phyloP scores from a whole-genome alignment of 1,140 invertebrate species.

The Sarcophaga peregrina region DNA sequence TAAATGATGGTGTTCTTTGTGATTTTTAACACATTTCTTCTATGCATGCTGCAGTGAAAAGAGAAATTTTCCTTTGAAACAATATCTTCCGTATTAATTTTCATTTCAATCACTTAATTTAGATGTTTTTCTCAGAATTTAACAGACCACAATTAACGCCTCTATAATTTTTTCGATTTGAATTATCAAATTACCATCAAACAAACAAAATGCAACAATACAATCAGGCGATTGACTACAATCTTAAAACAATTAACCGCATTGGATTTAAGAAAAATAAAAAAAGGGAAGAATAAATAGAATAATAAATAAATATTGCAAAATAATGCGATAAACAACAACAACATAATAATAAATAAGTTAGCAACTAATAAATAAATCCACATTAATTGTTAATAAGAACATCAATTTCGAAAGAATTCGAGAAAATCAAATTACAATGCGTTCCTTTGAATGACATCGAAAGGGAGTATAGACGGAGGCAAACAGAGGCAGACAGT shows the following conservation, averaged over 20 bases:
- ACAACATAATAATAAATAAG: conserved; percentile 8
- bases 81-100: too few relatives aligned
- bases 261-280: neutral
- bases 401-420: neutral
- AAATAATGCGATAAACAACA: neutral
- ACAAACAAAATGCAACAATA: too few relatives aligned
- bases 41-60: too few relatives aligned
- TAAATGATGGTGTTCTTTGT: too few relatives aligned
- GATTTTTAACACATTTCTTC: too few relatives aligned
- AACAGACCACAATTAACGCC: conserved; percentile 20
- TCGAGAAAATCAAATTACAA: conserved; percentile 6
- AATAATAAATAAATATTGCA: neutral
- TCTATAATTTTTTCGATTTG: neutral
- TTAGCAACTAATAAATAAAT: conserved; percentile 1
- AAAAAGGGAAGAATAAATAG: too few relatives aligned
- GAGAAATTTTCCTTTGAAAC: neutral
- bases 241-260: neutral
- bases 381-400: neutral
- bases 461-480: neutral
- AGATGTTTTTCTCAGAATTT: neutral
- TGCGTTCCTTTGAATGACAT: neutral
- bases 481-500: too few relatives aligned
- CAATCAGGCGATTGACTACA: too few relatives aligned
- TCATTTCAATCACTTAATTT: neutral
- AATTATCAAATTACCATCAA: neutral